These are phyloP conservation scores for Parthenolecanium corni DNA, from an alignment of 2,888 invertebrate genomes.

Conservation along the genomic window DNA sequence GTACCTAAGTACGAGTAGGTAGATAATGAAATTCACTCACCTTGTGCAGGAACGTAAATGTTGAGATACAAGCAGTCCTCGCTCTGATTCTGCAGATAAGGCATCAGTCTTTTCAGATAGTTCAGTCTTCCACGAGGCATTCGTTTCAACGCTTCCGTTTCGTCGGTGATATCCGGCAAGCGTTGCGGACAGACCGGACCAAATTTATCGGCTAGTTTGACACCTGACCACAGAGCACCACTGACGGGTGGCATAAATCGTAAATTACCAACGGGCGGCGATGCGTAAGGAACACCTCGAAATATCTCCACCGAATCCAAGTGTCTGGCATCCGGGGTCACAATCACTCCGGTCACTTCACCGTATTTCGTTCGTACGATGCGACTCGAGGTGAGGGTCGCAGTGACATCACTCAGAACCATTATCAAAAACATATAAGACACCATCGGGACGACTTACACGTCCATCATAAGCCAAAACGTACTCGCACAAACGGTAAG, in stretches of 20 bases:
- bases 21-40: slow-evolving; percentile 57
- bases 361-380: slow-evolving; percentile 81
- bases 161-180: slow-evolving; percentile 72
- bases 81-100: slow-evolving; percentile 78
- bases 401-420: slow-evolving; percentile 32
- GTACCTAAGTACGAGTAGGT: no score
- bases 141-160: slow-evolving; percentile 65
- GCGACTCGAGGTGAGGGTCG: slow-evolving; percentile 52
- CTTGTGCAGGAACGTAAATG: slow-evolving; percentile 90
- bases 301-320: slow-evolving; percentile 85
- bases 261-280: slow-evolving; percentile 74
- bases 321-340: slow-evolving; percentile 66
- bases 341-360: slow-evolving; percentile 72
- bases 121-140: slow-evolving; percentile 84
- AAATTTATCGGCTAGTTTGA: slow-evolving; percentile 74
- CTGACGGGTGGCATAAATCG: slow-evolving; percentile 95
- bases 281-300: slow-evolving; percentile 87
- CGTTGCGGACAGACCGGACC: slow-evolving; percentile 89
- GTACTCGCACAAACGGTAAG: no score
- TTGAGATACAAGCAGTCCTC: slow-evolving; percentile 97
- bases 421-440: slow-evolving; percentile 31
- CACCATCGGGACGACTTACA: slow-evolving; percentile 27
- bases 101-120: slow-evolving; percentile 74
- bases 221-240: slow-evolving; percentile 82
- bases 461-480: neutral